phyloP scores from a whole-genome alignment of 2,113 vertebrate genomes.

The Azemiops feae region DNA sequence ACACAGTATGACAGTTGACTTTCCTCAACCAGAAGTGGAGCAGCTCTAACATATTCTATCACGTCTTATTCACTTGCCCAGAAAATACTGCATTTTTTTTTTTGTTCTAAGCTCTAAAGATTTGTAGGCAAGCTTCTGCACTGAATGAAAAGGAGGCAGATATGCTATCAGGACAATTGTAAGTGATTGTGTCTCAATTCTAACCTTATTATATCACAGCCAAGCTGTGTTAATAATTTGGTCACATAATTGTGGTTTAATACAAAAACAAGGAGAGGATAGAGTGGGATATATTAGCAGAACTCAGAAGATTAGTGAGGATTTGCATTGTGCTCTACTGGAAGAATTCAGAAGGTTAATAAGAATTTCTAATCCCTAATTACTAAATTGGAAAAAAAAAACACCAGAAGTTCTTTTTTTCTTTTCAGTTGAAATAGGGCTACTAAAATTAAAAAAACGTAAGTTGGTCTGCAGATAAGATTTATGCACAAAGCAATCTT shows the following conservation, averaged over 20 bases:
- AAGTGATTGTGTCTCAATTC: neutral
- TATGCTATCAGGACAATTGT: neutral
- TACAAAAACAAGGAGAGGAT: neutral
- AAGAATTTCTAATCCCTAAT: neutral
- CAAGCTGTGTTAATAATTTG: neutral
- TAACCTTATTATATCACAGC: neutral
- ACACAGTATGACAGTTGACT: neutral
- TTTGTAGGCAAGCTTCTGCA: neutral
- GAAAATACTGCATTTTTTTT: neutral
- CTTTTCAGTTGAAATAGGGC: neutral
- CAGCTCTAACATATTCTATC: neutral
- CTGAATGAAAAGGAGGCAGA: neutral
- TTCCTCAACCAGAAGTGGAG: neutral
- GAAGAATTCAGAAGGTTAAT: neutral
- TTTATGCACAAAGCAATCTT: neutral
- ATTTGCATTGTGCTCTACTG: neutral
- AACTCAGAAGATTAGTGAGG: neutral
- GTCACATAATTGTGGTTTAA: neutral
- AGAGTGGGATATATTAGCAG: neutral
- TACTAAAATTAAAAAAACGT: neutral
- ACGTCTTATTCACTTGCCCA: neutral
- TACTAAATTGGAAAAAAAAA: neutral
- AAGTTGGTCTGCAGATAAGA: neutral
- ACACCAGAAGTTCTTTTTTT: neutral
- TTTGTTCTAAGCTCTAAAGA: neutral